A percentile compares a stretch with the other conserved stretches of the same genome.
Evolutionary conservation across 2,888 invertebrate species (phyloP).

Genomic region (Scaptomyza polygonia): DNA sequence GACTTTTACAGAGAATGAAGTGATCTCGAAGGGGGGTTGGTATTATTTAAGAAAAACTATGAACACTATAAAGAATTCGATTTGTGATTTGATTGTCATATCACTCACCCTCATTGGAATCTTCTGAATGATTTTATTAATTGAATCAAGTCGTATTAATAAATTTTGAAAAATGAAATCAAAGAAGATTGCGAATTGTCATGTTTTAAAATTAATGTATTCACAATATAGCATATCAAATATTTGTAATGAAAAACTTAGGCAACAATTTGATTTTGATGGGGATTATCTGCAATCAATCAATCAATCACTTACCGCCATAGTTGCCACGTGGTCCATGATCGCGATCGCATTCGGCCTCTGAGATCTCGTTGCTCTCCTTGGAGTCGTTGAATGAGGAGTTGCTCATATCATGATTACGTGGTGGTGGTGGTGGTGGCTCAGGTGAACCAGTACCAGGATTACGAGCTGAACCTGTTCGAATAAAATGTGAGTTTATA

Average conservation of each 20-base stretch:
- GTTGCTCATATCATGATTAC: conserved; percentile 92
- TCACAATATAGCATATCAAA: conserved; percentile 30
- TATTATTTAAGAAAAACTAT: conserved; percentile 8
- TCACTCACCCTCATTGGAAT: conserved; percentile 84
- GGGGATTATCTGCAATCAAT: not conserved
- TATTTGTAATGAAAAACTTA: conserved; percentile 15
- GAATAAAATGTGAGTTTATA: not conserved
- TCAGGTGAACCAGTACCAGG: conserved; percentile 87
- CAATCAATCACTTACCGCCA: conserved; percentile 88
- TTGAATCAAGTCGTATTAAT: conserved; percentile 27
- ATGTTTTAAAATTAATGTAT: conserved; percentile 58
- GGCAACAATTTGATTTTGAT: not conserved
- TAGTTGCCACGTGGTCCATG: conserved; percentile 91
- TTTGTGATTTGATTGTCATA: conserved; percentile 38
- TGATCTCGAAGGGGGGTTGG: conserved; percentile 24
- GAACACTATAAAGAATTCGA: conserved; percentile 45
- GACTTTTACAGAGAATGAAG: conserved; percentile 35
- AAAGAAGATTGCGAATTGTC: conserved; percentile 55
- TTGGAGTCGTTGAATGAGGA: conserved; percentile 96
- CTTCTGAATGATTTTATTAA: conserved; percentile 77
- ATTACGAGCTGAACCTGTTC: conserved; percentile 83
- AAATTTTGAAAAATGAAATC: conserved; percentile 64
- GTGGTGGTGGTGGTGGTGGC: conserved; percentile 91
- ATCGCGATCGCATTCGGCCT: conserved; percentile 95
- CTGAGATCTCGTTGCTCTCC: conserved; percentile 97